Evolutionary conservation across 2,888 invertebrate genomes (phyloP).

Genomic region (Patella ulyssiponensis): DNA sequence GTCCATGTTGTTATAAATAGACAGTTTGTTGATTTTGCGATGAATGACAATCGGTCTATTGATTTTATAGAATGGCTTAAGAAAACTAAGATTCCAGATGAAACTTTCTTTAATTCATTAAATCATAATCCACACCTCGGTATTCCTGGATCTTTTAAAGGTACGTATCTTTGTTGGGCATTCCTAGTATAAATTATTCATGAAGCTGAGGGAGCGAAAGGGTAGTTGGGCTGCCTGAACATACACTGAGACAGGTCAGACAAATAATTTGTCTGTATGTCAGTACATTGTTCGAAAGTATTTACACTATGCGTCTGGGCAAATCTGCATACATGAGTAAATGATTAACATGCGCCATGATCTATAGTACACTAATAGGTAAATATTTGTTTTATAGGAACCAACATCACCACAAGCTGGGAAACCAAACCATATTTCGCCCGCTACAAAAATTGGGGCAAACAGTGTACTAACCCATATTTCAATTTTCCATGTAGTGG

Average conservation of each 20-base stretch:
- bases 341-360: no score
- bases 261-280: no score
- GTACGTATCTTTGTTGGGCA: background rate
- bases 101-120: slow-evolving; percentile 45
- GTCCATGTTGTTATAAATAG: slow-evolving; percentile 48
- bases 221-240: no score
- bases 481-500: background rate
- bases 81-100: slow-evolving; percentile 50
- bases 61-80: slow-evolving; percentile 52
- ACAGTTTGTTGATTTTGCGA: slow-evolving; percentile 49
- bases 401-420: background rate
- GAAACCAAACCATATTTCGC: background rate
- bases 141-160: background rate
- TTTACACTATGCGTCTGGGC: no score
- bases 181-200: no score
- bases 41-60: slow-evolving; percentile 34
- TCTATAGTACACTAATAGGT: no score
- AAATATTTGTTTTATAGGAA: background rate
- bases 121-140: background rate
- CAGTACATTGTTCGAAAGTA: no score
- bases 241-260: no score
- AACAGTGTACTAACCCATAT: background rate
- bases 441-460: background rate
- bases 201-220: no score
- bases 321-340: no score